Evolutionary conservation across 1,140 invertebrate species (phyloP).

Genomic region (Steinernema feltiae): DNA sequence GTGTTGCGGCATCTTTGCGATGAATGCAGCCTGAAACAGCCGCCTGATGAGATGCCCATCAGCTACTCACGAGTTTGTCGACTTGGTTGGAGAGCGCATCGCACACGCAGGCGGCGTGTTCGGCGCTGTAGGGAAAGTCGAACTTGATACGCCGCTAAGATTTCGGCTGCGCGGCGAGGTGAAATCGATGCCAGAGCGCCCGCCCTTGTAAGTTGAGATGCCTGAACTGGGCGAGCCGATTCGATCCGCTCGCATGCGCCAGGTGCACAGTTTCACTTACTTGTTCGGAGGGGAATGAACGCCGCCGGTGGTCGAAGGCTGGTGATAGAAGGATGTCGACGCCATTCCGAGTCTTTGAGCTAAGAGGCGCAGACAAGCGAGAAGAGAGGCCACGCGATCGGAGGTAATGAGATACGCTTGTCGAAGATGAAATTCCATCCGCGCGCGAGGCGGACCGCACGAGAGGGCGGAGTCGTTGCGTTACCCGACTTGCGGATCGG

Average conservation of each 20-base stretch:
- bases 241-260: background rate
- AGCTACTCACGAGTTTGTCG: background rate
- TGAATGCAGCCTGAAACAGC: background rate
- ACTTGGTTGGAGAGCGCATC: background rate
- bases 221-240: background rate
- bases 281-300: background rate
- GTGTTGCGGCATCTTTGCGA: background rate
- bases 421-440: constrained; percentile 6
- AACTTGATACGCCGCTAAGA: background rate
- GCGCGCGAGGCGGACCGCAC: background rate
- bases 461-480: background rate
- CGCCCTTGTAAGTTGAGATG: constrained; percentile 3
- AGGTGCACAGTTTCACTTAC: constrained; percentile 8
- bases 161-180: background rate
- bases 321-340: background rate
- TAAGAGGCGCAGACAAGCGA: background rate
- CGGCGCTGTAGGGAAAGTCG: background rate
- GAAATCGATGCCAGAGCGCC: background rate
- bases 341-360: background rate
- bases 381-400: background rate
- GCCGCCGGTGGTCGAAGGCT: background rate
- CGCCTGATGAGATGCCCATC: background rate
- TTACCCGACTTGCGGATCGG: background rate
- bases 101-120: background rate
- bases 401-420: background rate